Conservation (phyloP, 2,113 vertebrate genomes). For the Sporophila hypoxantha region DNA sequence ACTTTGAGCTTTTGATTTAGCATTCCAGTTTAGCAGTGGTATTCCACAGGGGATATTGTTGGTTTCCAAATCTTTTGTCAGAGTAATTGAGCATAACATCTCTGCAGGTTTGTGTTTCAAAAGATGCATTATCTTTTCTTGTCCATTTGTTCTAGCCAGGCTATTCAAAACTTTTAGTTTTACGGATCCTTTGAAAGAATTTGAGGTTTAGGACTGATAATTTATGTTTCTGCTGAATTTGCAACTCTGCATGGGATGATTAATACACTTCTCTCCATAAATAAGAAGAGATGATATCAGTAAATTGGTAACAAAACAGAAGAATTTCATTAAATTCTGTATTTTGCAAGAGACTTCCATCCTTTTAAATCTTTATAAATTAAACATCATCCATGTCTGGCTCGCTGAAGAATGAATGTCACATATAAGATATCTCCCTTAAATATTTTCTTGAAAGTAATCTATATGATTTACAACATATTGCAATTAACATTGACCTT, state of each 20-base stretch:
- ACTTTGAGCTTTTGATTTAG: conserved; percentile 66
- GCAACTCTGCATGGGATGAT: conserved; percentile 51
- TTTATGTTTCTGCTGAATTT: conserved; percentile 73
- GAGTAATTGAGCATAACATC: conserved; percentile 73
- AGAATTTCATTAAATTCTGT: conserved; percentile 55
- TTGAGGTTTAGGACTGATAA: conserved; percentile 65
- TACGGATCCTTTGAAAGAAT: conserved; percentile 47
- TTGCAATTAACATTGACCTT: conserved; percentile 60
- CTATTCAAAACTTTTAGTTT: conserved; percentile 58
- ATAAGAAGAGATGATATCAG: conserved; percentile 58
- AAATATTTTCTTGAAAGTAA: conserved; percentile 58
- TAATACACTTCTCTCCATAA: conserved; percentile 69
- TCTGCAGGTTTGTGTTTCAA: conserved; percentile 69
- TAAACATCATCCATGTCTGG: not conserved
- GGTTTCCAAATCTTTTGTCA: conserved; percentile 75
- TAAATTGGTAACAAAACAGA: conserved; percentile 61
- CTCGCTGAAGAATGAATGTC: conserved; percentile 24
- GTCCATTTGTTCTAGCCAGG: conserved; percentile 60
- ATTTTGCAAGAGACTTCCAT: conserved; percentile 36
- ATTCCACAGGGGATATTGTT: conserved; percentile 63
- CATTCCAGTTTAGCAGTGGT: conserved; percentile 60
- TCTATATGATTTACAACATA: conserved; percentile 58
- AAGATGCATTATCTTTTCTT: conserved; percentile 66
- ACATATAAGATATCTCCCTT: conserved; percentile 39
- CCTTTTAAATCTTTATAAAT: conserved; percentile 33